Evolutionary conservation across 2,113 vertebrate species (phyloP), one percentile per base, ranked within the genome.

Genomic region (Poeciliopsis prolifica): DNA sequence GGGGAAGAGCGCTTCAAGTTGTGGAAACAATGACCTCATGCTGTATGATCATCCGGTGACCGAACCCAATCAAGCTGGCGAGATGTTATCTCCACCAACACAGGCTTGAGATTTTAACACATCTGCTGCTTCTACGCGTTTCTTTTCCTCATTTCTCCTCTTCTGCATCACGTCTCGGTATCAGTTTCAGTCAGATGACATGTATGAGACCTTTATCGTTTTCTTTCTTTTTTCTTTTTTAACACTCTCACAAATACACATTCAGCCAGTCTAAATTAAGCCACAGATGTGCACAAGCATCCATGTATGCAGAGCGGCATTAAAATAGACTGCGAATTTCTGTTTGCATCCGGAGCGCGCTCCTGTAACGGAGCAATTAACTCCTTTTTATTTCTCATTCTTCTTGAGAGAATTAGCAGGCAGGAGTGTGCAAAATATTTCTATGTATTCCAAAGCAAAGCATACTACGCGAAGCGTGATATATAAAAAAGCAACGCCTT

Each of bases 1-100:
- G 31, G 87, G 31, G 87, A 86, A 91, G 84, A 91, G 81, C 79
- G 89, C 72, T 87, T 90, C 79, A 88, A 89, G 86, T 92, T 90
- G 89, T 90, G 89, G 88, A 93, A 93, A 91, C 87, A 88, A 87
- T 91, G 86, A 93, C 90, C 88, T 92, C 90, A 91, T 80, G n/a
- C 73, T 73, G 77, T 71, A 78, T 65, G 75, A 61, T 89, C 81
- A 74, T 85, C 61, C 64, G 68, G 79, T 70, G 80, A 82, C 83
- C 85, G 82, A 82, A 40, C 78, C 86, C 83, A 85, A 88, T 87
- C 77, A 86, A n/a, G 80, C 68, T 6, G n/a, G 74, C 61, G 35
- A 89, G 84, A 86, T 88, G 61, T 61, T 72, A 86, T 85, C 77
- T 83, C 61, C 33, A 40, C 28, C 33, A n/a, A 5, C 64, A 5